Conservation (phyloP, 2,888 invertebrate genomes). For the Ectemnius continuus region DNA sequence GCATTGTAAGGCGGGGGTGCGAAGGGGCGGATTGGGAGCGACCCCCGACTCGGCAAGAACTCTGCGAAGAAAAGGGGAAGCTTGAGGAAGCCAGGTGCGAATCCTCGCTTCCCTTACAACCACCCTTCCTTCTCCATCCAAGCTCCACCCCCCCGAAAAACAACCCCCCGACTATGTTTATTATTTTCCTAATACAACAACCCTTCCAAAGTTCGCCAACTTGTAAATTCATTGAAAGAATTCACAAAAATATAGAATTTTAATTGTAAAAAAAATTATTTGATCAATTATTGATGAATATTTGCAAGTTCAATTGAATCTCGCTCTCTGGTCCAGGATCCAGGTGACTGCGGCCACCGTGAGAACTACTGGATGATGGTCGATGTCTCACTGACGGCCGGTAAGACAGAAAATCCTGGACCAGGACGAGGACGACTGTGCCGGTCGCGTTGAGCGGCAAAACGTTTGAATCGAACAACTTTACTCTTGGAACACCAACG, state of each 20-base stretch:
- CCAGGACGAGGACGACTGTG: neutral
- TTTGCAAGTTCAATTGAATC: no score
- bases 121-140: no score
- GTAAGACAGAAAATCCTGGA: constrained; percentile 41
- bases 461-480: neutral
- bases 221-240: neutral
- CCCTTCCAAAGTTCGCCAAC: neutral
- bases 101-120: constrained; percentile 5
- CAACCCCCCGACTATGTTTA: neutral
- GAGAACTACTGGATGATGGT: constrained; percentile 21
- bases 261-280: neutral
- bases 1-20: constrained; percentile 69
- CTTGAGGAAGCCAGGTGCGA: constrained; percentile 62
- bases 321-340: no score
- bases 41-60: constrained; percentile 14
- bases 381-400: constrained; percentile 41
- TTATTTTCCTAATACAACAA: neutral
- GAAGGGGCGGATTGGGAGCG: constrained; percentile 50
- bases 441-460: neutral
- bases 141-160: no score
- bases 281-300: neutral
- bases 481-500: neutral
- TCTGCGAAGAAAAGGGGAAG: constrained; percentile 39
- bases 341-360: neutral
- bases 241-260: neutral